Percentiles rank a stretch among this genome's conserved stretches.
These are phyloP conservation scores for Drosophila sp. DNA, from an alignment of 1,140 invertebrate genomes.

Conservation along the genomic window DNA sequence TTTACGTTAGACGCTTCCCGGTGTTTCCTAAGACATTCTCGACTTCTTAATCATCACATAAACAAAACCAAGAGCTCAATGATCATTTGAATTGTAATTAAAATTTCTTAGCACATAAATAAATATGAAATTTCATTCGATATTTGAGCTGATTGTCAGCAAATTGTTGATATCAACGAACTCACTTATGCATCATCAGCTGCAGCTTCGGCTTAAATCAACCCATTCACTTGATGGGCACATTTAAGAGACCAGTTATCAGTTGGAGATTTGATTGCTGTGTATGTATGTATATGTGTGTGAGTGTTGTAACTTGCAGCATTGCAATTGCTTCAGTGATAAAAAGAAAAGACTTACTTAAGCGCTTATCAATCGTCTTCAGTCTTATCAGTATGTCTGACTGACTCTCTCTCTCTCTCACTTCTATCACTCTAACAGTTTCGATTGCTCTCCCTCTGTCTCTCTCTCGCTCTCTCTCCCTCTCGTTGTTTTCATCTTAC, in stretches of 20 bases:
- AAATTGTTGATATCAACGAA: not conserved
- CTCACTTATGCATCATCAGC: not conserved
- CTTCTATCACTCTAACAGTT: no score
- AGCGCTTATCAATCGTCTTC: not conserved
- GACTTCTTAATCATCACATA: not conserved
- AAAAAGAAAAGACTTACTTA: conserved; percentile 1
- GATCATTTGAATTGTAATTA: not conserved
- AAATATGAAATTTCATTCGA: not conserved
- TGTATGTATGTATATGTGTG: not conserved
- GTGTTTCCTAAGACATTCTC: not conserved
- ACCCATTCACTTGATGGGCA: not conserved
- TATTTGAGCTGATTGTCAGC: not conserved
- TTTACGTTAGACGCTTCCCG: no score
- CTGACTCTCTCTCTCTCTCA: not conserved
- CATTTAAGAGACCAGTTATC: not conserved
- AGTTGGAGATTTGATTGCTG: not conserved
- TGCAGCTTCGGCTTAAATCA: not conserved
- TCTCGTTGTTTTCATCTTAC: not conserved
- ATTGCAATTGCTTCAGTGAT: not conserved
- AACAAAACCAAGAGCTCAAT: not conserved
- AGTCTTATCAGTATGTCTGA: not conserved
- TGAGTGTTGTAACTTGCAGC: not conserved
- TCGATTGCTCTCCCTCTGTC: not conserved
- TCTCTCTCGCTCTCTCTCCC: not conserved
- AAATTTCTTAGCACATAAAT: not conserved